Evolutionary conservation across 2,888 invertebrate genomes (phyloP).

Genomic region (Dicranocentrus wangi): DNA sequence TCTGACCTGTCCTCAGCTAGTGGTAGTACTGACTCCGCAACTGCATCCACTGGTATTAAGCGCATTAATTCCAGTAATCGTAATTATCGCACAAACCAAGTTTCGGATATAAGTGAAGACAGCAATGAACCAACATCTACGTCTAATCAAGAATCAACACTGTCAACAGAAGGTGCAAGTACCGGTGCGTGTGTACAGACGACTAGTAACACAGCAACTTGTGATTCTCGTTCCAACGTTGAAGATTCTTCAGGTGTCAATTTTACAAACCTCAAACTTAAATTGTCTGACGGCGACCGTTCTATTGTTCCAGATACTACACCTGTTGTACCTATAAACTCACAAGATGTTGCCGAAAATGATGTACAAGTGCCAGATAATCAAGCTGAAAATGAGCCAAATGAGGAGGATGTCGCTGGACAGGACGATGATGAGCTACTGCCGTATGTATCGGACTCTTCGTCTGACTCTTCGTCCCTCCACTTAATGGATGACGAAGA

Average conservation of each 20-base stretch:
- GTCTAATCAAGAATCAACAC: no score
- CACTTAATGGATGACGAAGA: constrained; percentile 63
- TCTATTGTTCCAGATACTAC: not conserved
- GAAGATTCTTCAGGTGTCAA: no score
- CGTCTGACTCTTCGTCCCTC: constrained; percentile 48
- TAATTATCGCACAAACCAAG: constrained; percentile 56
- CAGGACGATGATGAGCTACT: constrained; percentile 28
- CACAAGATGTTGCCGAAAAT: not conserved
- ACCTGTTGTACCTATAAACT: not conserved
- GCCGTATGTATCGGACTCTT: not conserved
- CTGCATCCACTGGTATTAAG: no score
- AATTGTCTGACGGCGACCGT: no score
- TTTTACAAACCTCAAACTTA: no score
- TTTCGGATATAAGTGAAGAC: constrained; percentile 21
- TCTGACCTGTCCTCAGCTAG: no score
- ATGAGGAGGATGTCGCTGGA: constrained; percentile 18
- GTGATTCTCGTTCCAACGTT: no score
- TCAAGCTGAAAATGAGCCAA: constrained; percentile 13
- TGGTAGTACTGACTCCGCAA: no score
- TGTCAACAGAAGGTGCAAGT: no score
- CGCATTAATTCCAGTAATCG: constrained; percentile 37
- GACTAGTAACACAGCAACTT: not conserved
- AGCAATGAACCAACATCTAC: not conserved
- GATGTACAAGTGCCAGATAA: not conserved
- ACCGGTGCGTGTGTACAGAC: not conserved